Evolutionary conservation across 35 echinoderm and acorn worm genomes (phyloP).

Genomic region (Heliocidaris erythrogramma): DNA sequence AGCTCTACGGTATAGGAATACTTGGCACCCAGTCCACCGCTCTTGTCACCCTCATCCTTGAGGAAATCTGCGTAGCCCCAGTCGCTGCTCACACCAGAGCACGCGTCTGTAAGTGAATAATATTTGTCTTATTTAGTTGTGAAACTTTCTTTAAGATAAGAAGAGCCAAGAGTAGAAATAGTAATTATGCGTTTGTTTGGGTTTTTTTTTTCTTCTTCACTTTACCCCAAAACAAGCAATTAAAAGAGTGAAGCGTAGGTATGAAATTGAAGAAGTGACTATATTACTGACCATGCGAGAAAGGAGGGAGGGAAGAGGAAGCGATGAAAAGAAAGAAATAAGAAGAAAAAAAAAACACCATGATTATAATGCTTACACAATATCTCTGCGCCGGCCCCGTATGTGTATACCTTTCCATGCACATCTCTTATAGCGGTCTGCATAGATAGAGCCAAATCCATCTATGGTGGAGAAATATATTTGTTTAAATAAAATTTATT

Average conservation of each 20-base stretch:
- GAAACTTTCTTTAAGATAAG: too few relatives aligned
- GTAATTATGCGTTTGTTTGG: too few relatives aligned
- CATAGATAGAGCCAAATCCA: neutral
- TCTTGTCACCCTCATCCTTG: neutral
- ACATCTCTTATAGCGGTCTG: neutral
- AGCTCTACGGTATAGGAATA: neutral
- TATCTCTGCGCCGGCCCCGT: constrained; percentile 6
- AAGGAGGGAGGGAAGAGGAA: too few relatives aligned
- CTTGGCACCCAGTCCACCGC: neutral
- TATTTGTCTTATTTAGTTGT: too few relatives aligned
- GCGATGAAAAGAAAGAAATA: neutral
- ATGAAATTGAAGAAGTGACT: too few relatives aligned
- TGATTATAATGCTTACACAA: neutral
- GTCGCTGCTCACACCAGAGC: neutral
- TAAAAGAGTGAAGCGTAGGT: too few relatives aligned
- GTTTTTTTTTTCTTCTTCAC: too few relatives aligned
- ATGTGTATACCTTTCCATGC: neutral
- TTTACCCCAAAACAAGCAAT: too few relatives aligned
- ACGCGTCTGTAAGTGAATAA: neutral
- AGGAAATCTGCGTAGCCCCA: neutral
- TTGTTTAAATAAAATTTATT: neutral
- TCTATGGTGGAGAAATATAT: neutral
- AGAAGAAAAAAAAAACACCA: neutral
- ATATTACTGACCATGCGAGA: too few relatives aligned
- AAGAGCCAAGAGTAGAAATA: too few relatives aligned